These are phyloP conservation scores for Myathropa florea DNA, from an alignment of 2,888 invertebrate genomes.

Conservation along the genomic window DNA sequence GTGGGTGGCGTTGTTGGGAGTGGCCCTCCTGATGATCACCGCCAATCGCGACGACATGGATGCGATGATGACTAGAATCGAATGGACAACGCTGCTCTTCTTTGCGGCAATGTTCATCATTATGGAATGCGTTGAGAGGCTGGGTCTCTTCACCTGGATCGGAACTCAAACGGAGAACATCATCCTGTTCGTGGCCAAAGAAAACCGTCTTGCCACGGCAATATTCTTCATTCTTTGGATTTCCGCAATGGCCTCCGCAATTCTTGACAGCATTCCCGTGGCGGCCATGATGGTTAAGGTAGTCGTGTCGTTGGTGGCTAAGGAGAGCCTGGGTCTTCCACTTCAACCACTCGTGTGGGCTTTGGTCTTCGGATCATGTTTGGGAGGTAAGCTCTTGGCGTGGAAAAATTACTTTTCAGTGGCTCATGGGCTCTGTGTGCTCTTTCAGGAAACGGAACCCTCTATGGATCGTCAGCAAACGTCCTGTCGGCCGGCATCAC, in stretches of 20 bases:
- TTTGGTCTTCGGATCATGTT: slow-evolving; percentile 91
- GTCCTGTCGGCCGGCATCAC: slow-evolving; percentile 95
- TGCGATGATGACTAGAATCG: slow-evolving; percentile 78
- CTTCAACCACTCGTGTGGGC: slow-evolving; percentile 92
- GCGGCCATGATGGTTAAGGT: slow-evolving; percentile 95
- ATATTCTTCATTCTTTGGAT: slow-evolving; percentile 91
- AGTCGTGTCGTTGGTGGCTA: slow-evolving; percentile 86
- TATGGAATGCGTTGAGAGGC: slow-evolving; percentile 85
- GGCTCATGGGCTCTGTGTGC: neutral
- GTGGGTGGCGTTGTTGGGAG: slow-evolving; percentile 93
- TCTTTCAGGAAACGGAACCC: slow-evolving; percentile 89
- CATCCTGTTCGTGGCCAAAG: slow-evolving; percentile 85
- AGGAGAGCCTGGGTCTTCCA: slow-evolving; percentile 86
- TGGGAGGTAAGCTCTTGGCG: slow-evolving; percentile 84
- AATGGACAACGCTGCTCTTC: slow-evolving; percentile 80
- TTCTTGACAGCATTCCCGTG: slow-evolving; percentile 94
- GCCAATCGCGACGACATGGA: slow-evolving; percentile 84
- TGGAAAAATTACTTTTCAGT: neutral
- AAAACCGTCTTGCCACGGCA: slow-evolving; percentile 86
- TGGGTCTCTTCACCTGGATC: slow-evolving; percentile 91
- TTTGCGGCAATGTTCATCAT: slow-evolving; percentile 81
- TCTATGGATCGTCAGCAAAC: slow-evolving; percentile 95
- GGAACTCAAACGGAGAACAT: slow-evolving; percentile 87
- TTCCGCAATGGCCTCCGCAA: slow-evolving; percentile 92
- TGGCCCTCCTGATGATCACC: slow-evolving; percentile 88